These are phyloP conservation scores for Otis tarda DNA, from an alignment of 2,113 vertebrate genomes.

Conservation along the genomic window DNA sequence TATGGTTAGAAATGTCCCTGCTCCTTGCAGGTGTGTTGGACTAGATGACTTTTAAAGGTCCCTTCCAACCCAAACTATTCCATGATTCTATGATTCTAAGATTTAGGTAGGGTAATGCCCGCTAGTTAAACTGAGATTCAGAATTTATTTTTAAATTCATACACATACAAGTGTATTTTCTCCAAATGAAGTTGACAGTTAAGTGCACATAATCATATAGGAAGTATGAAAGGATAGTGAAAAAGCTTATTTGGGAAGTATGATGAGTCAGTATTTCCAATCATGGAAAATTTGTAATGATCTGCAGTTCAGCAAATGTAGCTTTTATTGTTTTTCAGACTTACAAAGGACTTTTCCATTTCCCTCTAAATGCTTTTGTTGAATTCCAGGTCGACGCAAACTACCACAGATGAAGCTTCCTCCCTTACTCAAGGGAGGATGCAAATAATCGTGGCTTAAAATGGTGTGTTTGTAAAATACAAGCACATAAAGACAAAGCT, in stretches of 20 bases:
- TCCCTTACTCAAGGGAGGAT: neutral
- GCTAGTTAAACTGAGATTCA: neutral
- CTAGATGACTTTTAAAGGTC: no score
- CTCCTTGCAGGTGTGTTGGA: no score
- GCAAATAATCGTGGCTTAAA: neutral
- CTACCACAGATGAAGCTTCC: neutral
- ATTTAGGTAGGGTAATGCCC: neutral
- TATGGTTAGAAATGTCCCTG: no score
- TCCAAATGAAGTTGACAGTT: neutral
- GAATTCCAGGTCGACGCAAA: neutral
- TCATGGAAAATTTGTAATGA: neutral
- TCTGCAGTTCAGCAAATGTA: neutral
- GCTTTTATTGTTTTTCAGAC: neutral
- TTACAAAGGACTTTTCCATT: neutral
- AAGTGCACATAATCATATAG: neutral
- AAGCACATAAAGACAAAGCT: neutral
- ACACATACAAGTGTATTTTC: neutral
- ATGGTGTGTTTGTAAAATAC: neutral
- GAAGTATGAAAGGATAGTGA: neutral
- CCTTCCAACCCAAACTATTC: no score
- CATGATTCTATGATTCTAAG: no score
- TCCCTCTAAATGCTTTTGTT: neutral
- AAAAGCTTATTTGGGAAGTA: neutral
- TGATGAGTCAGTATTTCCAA: neutral
- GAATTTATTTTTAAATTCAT: neutral